A percentile compares a stretch with the other conserved stretches of the same genome.
These are phyloP conservation scores for Sthenelais limicola DNA, from an alignment of 2,888 invertebrate genomes.

Conservation along the genomic window DNA sequence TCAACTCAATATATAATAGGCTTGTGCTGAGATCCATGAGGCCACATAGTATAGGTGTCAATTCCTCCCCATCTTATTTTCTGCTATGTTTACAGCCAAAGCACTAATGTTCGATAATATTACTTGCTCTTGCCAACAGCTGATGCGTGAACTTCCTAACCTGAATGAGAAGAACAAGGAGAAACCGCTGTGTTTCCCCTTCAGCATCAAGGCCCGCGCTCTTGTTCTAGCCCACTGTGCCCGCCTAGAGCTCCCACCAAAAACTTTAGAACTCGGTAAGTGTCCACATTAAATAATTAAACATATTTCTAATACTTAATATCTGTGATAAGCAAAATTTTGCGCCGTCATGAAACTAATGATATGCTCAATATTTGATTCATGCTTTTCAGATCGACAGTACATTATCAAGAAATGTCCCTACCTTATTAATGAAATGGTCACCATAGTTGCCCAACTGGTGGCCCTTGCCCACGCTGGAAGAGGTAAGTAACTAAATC, in stretches of 20 bases:
- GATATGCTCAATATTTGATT: background rate
- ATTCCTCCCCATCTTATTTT: no score
- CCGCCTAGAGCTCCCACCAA: constrained; percentile 77
- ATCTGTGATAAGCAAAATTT: no score
- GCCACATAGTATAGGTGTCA: no score
- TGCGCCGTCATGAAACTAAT: no score
- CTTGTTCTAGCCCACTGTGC: constrained; percentile 95
- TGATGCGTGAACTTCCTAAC: constrained; percentile 92
- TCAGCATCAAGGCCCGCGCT: constrained; percentile 89
- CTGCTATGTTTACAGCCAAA: no score
- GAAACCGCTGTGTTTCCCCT: constrained; percentile 87
- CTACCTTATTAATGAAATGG: constrained; percentile 96
- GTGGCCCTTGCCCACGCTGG: constrained; percentile 88
- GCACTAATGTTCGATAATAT: no score
- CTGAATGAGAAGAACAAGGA: constrained; percentile 97
- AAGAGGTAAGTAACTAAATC: constrained; percentile 79
- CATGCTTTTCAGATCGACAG: constrained; percentile 66
- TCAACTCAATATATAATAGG: no score
- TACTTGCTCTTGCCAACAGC: no score
- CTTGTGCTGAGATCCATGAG: no score
- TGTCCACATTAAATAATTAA: constrained; percentile 4
- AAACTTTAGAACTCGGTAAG: constrained; percentile 69
- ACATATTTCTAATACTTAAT: no score
- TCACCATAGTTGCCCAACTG: constrained; percentile 93
- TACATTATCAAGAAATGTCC: constrained; percentile 85